Evolutionary conservation across 2,113 vertebrate species (phyloP).

Genomic region (Danionella cerebrum): DNA sequence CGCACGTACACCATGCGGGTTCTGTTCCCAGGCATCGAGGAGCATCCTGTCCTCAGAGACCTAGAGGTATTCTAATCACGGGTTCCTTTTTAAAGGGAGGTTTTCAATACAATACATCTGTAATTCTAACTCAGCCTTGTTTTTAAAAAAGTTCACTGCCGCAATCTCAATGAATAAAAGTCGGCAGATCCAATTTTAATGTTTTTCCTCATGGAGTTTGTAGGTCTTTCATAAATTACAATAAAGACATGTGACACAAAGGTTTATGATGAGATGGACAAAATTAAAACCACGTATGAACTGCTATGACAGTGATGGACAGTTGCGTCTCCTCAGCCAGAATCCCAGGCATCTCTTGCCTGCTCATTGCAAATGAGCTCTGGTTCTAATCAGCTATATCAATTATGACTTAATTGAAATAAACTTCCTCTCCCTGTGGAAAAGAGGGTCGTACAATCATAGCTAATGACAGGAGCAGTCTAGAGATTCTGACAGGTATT

Average conservation of each 20-base stretch:
- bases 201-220: background rate
- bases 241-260: constrained; percentile 41
- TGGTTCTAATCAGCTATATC: constrained; percentile 64
- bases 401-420: constrained; percentile 70
- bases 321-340: constrained; percentile 55
- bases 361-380: constrained; percentile 56
- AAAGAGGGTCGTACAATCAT: constrained; percentile 49
- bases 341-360: constrained; percentile 48
- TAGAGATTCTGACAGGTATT: constrained; percentile 48
- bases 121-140: too few species aligned
- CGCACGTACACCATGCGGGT: constrained; percentile 95
- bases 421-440: constrained; percentile 59
- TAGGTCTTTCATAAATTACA: constrained; percentile 51
- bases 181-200: constrained; percentile 35
- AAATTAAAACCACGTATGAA: constrained; percentile 63
- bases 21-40: constrained; percentile 94
- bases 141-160: too few species aligned
- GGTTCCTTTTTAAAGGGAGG: too few species aligned
- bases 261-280: constrained; percentile 21
- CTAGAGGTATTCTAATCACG: constrained; percentile 81
- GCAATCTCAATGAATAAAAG: constrained; percentile 52
- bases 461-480: constrained; percentile 57
- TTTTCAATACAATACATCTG: too few species aligned
- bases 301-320: constrained; percentile 61
- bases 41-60: constrained; percentile 91